These are phyloP conservation scores for Keiferia lycopersicella DNA, from an alignment of 2,888 invertebrate species.

Conservation along the genomic window DNA sequence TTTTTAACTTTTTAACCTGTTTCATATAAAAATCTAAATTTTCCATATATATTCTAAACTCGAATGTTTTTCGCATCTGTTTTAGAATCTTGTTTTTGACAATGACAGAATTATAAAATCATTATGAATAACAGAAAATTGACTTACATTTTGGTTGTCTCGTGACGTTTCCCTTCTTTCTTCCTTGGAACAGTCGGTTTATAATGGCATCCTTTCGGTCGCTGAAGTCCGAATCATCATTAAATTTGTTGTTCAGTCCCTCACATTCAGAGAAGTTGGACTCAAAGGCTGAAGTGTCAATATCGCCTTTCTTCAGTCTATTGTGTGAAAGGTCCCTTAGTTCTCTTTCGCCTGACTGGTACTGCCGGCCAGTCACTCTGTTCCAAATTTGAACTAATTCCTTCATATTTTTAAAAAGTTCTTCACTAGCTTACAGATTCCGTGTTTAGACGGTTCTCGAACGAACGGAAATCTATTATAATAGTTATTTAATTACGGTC, in stretches of 20 bases:
- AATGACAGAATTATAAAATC: background rate
- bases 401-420: conserved; percentile 74
- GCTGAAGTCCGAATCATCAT: conserved; percentile 62
- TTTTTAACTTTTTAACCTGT: too few relatives aligned
- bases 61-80: too few relatives aligned
- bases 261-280: conserved; percentile 66
- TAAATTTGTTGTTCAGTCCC: conserved; percentile 60
- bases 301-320: conserved; percentile 55
- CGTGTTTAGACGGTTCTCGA: conserved; percentile 32
- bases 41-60: too few relatives aligned
- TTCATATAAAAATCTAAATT: too few relatives aligned
- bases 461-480: conserved; percentile 39
- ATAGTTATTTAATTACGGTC: conserved; percentile 40
- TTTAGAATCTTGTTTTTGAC: too few relatives aligned
- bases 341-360: conserved; percentile 67
- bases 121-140: conserved; percentile 36
- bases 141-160: conserved; percentile 73
- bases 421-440: conserved; percentile 1
- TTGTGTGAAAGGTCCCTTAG: conserved; percentile 59
- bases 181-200: conserved; percentile 63
- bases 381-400: conserved; percentile 83
- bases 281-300: conserved; percentile 57
- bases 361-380: conserved; percentile 75
- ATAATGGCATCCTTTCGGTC: conserved; percentile 66
- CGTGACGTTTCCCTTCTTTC: conserved; percentile 56